Conservation (phyloP, 1,140 invertebrate species). For the Heliconius nattereri region DNA sequence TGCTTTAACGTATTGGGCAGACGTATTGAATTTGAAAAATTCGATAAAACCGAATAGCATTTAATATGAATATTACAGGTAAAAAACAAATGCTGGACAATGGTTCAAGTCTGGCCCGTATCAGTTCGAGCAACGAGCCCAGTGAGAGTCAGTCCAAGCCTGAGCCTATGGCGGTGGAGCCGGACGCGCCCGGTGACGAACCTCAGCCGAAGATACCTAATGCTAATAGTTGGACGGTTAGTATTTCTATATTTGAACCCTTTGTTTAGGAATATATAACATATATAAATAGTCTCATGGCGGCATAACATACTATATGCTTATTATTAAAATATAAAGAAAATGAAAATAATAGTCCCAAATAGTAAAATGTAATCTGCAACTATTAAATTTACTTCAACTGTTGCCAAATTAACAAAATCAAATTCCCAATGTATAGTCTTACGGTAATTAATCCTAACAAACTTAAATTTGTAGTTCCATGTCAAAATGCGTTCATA, state of each 20-base stretch:
- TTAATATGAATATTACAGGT: constrained; percentile 47
- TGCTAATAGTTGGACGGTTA: constrained; percentile 68
- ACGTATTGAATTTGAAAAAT: background rate
- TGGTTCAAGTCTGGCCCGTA: constrained; percentile 46
- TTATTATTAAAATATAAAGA: too few species aligned
- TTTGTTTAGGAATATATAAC: too few species aligned
- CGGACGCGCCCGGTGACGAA: constrained; percentile 38
- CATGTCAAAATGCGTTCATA: too few species aligned
- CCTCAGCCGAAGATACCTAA: constrained; percentile 56
- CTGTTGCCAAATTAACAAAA: too few species aligned
- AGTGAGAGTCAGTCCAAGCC: constrained; percentile 37
- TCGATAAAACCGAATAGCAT: background rate
- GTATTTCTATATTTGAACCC: constrained; percentile 28
- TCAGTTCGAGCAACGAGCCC: constrained; percentile 53
- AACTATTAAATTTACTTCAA: too few species aligned
- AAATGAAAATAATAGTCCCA: too few species aligned
- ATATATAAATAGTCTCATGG: too few species aligned
- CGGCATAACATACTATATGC: too few species aligned
- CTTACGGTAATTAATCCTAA: too few species aligned
- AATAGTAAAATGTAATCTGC: too few species aligned
- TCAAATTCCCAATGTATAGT: too few species aligned
- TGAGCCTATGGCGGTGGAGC: constrained; percentile 39
- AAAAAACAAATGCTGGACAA: constrained; percentile 77
- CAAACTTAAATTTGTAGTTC: too few species aligned
- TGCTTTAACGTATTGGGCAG: background rate